Conservation (phyloP, 2,888 invertebrate genomes). For the Drosophila leonis region DNA sequence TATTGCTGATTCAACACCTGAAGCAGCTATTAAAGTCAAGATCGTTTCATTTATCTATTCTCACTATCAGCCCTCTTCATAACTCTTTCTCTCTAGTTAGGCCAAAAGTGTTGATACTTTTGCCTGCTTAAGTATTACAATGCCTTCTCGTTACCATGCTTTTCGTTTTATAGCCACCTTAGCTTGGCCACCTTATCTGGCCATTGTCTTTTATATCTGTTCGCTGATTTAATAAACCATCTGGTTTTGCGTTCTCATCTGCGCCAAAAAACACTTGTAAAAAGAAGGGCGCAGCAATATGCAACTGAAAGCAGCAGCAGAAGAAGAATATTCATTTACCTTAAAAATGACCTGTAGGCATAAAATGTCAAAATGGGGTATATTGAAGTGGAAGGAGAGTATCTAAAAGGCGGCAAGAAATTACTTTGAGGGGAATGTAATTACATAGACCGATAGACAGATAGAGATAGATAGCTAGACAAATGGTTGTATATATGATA, state of each 20-base stretch:
- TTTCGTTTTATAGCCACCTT: conserved; percentile 7
- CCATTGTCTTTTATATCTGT: conserved; percentile 16
- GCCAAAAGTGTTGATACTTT: neutral
- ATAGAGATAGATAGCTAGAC: neutral
- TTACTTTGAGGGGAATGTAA: neutral
- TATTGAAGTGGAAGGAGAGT: neutral
- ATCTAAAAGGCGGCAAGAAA: neutral
- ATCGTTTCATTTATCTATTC: neutral
- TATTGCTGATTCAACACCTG: neutral
- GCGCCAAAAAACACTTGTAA: conserved; percentile 21
- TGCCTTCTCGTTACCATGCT: neutral
- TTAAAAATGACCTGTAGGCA: conserved; percentile 19
- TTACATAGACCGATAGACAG: neutral
- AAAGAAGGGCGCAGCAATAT: conserved; percentile 6
- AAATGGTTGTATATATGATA: neutral
- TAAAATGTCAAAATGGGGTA: neutral
- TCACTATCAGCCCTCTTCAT: neutral
- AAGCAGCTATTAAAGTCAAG: neutral
- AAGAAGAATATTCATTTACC: conserved; percentile 53
- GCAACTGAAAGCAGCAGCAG: conserved; percentile 23
- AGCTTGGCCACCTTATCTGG: conserved; percentile 15
- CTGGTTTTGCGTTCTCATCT: conserved; percentile 24
- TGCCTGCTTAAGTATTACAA: neutral
- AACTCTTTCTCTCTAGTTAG: too few relatives aligned
- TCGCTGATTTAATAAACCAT: conserved; percentile 35